Conservation (phyloP, 2,888 invertebrate genomes). For the Tryphoninae sp. region DNA sequence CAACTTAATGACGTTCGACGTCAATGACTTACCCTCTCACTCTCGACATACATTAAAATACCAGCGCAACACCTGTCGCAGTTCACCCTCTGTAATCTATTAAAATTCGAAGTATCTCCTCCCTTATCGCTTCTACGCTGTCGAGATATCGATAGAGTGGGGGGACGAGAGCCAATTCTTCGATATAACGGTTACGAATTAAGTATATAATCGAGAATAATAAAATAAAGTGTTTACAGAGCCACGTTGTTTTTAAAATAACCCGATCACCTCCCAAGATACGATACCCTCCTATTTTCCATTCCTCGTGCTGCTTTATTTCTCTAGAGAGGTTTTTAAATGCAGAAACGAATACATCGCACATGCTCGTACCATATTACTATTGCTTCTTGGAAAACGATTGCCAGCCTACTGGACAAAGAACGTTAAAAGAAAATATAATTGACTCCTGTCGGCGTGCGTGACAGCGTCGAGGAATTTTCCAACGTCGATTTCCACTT, state of each 20-base stretch:
- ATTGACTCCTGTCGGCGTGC: background rate
- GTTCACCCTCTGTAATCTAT: background rate
- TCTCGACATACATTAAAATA: conserved; percentile 34
- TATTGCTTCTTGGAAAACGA: conserved; percentile 24
- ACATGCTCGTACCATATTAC: conserved; percentile 18
- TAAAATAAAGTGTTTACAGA: too few species aligned
- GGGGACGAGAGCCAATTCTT: too few species aligned
- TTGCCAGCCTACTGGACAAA: background rate
- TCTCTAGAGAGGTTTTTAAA: background rate
- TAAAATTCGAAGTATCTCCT: too few species aligned
- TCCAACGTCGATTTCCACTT: background rate
- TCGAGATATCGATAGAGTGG: too few species aligned
- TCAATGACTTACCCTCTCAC: conserved; percentile 5
- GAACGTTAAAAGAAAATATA: background rate
- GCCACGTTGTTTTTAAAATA: too few species aligned
- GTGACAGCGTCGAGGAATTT: conserved; percentile 4
- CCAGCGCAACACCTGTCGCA: conserved; percentile 7
- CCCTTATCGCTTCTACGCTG: too few species aligned
- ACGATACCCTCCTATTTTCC: conserved; percentile 12
- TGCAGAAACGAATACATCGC: background rate
- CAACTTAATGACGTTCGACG: conserved; percentile 23
- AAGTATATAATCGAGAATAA: too few species aligned
- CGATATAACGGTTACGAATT: too few species aligned
- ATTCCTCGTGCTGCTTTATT: background rate
- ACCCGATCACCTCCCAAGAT: too few species aligned